Conservation (phyloP, 2,888 invertebrate genomes). For the Coenonympha glycerion region DNA sequence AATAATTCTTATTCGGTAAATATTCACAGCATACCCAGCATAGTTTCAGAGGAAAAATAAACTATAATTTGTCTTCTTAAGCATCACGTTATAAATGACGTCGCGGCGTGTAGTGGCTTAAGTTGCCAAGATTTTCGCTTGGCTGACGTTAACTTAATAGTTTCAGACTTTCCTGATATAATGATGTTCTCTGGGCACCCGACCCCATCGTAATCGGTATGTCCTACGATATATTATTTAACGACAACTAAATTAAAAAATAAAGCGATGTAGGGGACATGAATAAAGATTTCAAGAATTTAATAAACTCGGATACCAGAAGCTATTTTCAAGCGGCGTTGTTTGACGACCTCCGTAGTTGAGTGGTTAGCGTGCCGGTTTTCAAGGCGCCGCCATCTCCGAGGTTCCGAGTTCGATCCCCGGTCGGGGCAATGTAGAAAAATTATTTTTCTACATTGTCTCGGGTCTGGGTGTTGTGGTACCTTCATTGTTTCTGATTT, state of each 20-base stretch:
- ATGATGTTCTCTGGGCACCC: background rate
- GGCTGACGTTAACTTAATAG: conserved; percentile 23
- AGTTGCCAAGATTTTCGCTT: conserved; percentile 33
- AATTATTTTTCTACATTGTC: too few relatives aligned
- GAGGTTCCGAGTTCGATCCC: too few relatives aligned
- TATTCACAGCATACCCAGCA: conserved; percentile 9
- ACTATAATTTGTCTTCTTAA: conserved; percentile 27
- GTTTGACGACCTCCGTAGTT: too few relatives aligned
- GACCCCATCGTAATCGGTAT: background rate
- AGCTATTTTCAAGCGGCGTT: too few relatives aligned
- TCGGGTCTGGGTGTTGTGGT: too few relatives aligned
- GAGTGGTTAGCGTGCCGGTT: too few relatives aligned
- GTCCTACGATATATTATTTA: background rate
- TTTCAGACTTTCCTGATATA: conserved; percentile 18
- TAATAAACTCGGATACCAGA: too few relatives aligned
- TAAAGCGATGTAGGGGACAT: too few relatives aligned
- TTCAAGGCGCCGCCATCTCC: too few relatives aligned
- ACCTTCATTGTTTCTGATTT: too few relatives aligned
- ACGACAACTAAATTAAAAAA: background rate
- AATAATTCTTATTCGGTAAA: background rate
- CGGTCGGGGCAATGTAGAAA: too few relatives aligned
- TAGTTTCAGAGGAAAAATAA: conserved; percentile 24
- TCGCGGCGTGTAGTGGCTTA: conserved; percentile 31
- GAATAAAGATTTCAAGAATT: too few relatives aligned
- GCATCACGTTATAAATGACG: conserved; percentile 28